phyloP scores from a whole-genome alignment of 2,888 invertebrate species.

The Ennomos erosarius region DNA sequence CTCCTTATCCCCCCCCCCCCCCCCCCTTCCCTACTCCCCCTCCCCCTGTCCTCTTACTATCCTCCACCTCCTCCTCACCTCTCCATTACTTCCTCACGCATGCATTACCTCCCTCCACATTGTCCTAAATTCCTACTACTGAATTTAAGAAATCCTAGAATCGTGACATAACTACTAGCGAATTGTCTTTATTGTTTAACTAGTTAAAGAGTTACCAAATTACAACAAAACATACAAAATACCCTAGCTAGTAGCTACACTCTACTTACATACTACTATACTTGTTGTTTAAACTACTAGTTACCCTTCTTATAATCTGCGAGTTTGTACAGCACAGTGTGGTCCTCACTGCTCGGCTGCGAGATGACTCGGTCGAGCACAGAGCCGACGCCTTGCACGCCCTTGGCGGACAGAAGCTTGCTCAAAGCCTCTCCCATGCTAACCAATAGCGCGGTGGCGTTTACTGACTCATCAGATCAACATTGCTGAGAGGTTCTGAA shows the following conservation, averaged over 20 bases:
- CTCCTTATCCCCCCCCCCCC: too few relatives aligned
- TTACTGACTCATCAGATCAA: slow-evolving; percentile 23
- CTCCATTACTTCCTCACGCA: too few relatives aligned
- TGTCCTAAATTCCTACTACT: too few relatives aligned
- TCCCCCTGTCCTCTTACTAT: too few relatives aligned
- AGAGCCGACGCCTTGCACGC: slow-evolving; percentile 87
- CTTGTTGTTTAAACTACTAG: background rate
- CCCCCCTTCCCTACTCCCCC: too few relatives aligned
- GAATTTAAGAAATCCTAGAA: too few relatives aligned
- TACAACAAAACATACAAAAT: too few relatives aligned
- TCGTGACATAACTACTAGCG: too few relatives aligned
- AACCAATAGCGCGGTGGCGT: slow-evolving; percentile 9
- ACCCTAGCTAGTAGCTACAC: background rate
- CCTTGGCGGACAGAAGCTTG: slow-evolving; percentile 76
- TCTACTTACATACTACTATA: background rate
- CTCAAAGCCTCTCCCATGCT: slow-evolving; percentile 72
- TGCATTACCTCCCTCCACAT: too few relatives aligned
- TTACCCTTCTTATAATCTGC: slow-evolving; percentile 95
- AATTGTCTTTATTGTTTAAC: too few relatives aligned
- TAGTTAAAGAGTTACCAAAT: too few relatives aligned
- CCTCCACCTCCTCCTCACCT: too few relatives aligned
- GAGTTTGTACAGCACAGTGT: slow-evolving; percentile 93
- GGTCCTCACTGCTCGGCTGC: slow-evolving; percentile 93
- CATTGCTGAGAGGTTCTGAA: slow-evolving; percentile 4
- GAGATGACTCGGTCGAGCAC: slow-evolving; percentile 96